Conservation (phyloP, 2,113 vertebrate species). For the Chaetodon auriga region DNA sequence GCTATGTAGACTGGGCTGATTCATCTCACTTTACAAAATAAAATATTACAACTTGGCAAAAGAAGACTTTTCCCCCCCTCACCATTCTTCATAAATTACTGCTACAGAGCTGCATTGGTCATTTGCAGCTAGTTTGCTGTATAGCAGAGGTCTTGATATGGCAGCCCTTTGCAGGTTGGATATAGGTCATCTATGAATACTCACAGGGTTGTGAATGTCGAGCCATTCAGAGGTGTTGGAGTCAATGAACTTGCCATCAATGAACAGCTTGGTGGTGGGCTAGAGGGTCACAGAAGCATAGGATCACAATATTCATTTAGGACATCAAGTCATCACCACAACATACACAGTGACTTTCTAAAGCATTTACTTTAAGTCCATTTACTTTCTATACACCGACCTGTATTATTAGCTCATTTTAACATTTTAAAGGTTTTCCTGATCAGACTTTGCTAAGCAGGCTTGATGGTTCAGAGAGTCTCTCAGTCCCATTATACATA, state of each 20-base stretch:
- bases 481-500: neutral
- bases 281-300: conserved; percentile 72
- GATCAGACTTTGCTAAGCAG: neutral
- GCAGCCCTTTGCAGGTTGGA: conserved; percentile 17
- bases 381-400: neutral
- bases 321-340: conserved; percentile 21
- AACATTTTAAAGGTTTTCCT: neutral
- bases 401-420: conserved; percentile 1
- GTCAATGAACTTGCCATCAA: conserved; percentile 97
- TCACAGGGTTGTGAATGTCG: conserved; percentile 96
- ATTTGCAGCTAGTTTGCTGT: neutral
- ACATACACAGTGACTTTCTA: neutral
- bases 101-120: neutral
- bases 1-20: neutral
- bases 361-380: neutral
- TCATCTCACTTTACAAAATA: conserved; percentile 28
- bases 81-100: neutral
- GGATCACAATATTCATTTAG: conserved; percentile 2
- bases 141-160: conserved; percentile 5
- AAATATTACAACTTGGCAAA: conserved; percentile 10
- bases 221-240: conserved; percentile 96
- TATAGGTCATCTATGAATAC: conserved; percentile 68
- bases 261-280: conserved; percentile 97
- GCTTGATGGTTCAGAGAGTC: neutral
- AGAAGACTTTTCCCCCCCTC: conserved; percentile 1